These are phyloP conservation scores for Clivina fossor DNA, from an alignment of 2,888 invertebrate genomes.

Conservation along the genomic window DNA sequence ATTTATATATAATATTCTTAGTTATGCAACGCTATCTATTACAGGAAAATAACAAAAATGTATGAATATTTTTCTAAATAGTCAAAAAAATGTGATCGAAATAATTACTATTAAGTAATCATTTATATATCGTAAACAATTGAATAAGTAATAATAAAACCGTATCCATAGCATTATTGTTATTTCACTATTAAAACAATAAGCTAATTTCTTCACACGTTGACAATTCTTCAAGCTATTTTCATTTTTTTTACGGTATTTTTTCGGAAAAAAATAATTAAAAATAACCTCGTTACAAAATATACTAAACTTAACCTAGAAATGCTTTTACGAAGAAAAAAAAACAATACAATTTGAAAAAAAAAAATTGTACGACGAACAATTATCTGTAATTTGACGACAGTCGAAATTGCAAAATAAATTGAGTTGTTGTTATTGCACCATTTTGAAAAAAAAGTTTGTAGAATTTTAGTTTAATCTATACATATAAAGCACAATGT, in stretches of 20 bases:
- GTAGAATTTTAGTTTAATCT: no score
- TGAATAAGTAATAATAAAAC: constrained; percentile 14
- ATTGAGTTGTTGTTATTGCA: no score
- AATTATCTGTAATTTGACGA: constrained; percentile 20
- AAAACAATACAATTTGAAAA: constrained; percentile 9
- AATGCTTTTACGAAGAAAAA: neutral
- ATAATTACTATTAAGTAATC: constrained; percentile 11
- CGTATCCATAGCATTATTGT: constrained; percentile 1
- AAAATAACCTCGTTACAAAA: constrained; percentile 12
- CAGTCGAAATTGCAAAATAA: constrained; percentile 5
- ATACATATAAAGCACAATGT: no score
- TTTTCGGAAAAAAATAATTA: constrained; percentile 15
- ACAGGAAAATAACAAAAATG: no score
- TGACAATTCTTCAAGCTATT: constrained; percentile 15
- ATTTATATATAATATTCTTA: no score
- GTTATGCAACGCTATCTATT: no score
- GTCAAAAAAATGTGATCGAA: constrained; percentile 12
- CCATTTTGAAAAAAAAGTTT: no score
- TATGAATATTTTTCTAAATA: constrained; percentile 10
- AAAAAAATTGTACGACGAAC: neutral
- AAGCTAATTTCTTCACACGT: constrained; percentile 20
- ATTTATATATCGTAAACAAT: constrained; percentile 1
- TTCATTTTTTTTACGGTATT: no score
- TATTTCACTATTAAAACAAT: no score
- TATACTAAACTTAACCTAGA: constrained; percentile 21